These are phyloP conservation scores for Diachasmimorpha longicaudata DNA, from an alignment of 1,140 invertebrate species.

Conservation along the genomic window DNA sequence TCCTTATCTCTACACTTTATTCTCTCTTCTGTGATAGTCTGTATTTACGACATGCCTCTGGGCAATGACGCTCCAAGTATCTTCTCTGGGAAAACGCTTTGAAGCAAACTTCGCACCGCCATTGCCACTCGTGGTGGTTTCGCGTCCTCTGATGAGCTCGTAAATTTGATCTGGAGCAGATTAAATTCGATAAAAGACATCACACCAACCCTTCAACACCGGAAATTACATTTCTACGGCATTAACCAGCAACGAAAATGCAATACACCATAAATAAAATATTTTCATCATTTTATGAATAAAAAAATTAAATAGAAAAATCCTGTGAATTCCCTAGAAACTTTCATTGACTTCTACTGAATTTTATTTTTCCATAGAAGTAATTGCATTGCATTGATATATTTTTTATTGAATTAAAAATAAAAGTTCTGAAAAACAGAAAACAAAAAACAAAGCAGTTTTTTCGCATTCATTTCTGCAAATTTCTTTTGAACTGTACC, in stretches of 20 bases:
- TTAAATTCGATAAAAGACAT: constrained; percentile 13
- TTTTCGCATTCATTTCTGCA: too few relatives aligned
- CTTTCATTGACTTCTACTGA: too few relatives aligned
- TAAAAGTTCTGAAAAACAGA: too few relatives aligned
- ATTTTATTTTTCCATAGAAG: too few relatives aligned
- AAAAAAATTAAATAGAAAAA: too few relatives aligned
- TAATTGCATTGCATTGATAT: too few relatives aligned
- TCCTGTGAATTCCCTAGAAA: too few relatives aligned
- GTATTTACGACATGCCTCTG: constrained; percentile 74
- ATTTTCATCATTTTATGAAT: too few relatives aligned
- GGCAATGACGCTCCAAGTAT: constrained; percentile 75
- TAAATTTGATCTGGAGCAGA: constrained; percentile 68
- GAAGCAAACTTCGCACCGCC: constrained; percentile 69
- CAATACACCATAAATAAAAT: too few relatives aligned
- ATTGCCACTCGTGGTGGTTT: constrained; percentile 73
- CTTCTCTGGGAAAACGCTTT: constrained; percentile 78
- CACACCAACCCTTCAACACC: background rate
- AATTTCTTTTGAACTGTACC: constrained; percentile 54
- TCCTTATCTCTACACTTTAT: background rate
- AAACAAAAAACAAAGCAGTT: too few relatives aligned
- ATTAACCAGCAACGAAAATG: background rate
- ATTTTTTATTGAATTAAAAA: too few relatives aligned
- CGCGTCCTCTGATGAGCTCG: constrained; percentile 74
- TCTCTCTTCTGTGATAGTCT: constrained; percentile 44
- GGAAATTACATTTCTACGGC: background rate